Evolutionary conservation across 2,888 invertebrate genomes (phyloP), one percentile per base, ranked within the genome.

Genomic region (Nycteola revayana): DNA sequence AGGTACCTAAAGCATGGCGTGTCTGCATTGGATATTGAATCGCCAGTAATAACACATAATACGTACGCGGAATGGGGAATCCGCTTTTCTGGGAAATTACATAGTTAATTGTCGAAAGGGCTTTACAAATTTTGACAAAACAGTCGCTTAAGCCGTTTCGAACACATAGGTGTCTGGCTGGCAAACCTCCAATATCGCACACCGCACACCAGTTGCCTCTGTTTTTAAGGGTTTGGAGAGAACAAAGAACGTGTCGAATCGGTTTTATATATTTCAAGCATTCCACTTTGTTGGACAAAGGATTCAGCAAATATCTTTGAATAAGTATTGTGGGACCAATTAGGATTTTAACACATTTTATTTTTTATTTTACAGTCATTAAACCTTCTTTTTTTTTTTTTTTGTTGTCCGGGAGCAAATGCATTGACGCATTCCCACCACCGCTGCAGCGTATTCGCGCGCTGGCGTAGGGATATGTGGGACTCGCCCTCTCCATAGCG

Each of bases 181-280:
- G 59, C 57, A 43, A 42, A 45, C 29, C 28, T 55, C 58, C 58
- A 75, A 60, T 66, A 47, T 68, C 58, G 69, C 64, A 69, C 57
- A 56, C 34, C 34, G 49, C 54, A 2, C 5, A 5, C 14, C 60
- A 54, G 68, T 65, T 60, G 66, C 62, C 55, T 49, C 54, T 48
- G 55, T 56, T 66, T 71, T 54, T 56, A 59, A 60, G 48, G 52
- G 53, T 62, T 66, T 21, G 40, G 39, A 45, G 42, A 51, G 59
- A 72, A 77, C 73, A 75, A 75, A 76, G 70, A 65, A 61, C 52
- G 49, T 43, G 45, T 49, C 40, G 46, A 58, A 53, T 42, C 38
- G 29, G 41, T 51, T 49, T 57, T 42, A 51, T 18, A 46, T 49
- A 35, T 56, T 41, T 51, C 24, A 55, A 49, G 46, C 31, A 32